These are phyloP conservation scores for Temnothorax unifasciatus DNA, from an alignment of 2,888 invertebrate species.

Conservation along the genomic window DNA sequence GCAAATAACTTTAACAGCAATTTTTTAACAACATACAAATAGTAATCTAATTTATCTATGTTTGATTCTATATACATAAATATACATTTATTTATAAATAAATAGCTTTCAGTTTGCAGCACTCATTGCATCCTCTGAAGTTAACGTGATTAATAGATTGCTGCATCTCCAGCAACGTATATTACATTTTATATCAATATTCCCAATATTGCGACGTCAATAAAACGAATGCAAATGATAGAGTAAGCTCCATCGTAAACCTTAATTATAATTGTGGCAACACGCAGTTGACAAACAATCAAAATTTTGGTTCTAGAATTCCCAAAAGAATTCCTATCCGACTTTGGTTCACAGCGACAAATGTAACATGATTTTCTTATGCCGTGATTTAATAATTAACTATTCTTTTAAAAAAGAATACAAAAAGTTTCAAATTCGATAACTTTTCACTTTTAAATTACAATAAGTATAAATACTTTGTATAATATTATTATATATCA, in stretches of 20 bases:
- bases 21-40: neutral
- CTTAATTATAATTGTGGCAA: slow-evolving; percentile 46
- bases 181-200: slow-evolving; percentile 49
- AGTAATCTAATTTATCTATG: neutral
- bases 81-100: slow-evolving; percentile 27
- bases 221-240: slow-evolving; percentile 36
- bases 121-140: neutral
- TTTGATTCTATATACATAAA: neutral
- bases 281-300: slow-evolving; percentile 20
- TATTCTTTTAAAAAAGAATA: neutral
- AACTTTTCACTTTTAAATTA: slow-evolving; percentile 6
- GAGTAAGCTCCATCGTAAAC: slow-evolving; percentile 34
- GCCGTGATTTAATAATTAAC: neutral
- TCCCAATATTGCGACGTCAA: slow-evolving; percentile 33
- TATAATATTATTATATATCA: neutral
- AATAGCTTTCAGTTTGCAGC: slow-evolving; percentile 28
- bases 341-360: neutral
- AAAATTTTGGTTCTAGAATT: slow-evolving; percentile 35
- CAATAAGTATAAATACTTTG: neutral
- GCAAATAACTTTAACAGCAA: neutral
- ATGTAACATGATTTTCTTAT: neutral
- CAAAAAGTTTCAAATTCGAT: neutral
- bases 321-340: neutral
- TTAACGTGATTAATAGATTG: slow-evolving; percentile 51
- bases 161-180: slow-evolving; percentile 11